A percentile compares a stretch with the other conserved stretches of the same genome.
Conservation (phyloP, 2,113 vertebrate genomes). For the Progne subis region DNA sequence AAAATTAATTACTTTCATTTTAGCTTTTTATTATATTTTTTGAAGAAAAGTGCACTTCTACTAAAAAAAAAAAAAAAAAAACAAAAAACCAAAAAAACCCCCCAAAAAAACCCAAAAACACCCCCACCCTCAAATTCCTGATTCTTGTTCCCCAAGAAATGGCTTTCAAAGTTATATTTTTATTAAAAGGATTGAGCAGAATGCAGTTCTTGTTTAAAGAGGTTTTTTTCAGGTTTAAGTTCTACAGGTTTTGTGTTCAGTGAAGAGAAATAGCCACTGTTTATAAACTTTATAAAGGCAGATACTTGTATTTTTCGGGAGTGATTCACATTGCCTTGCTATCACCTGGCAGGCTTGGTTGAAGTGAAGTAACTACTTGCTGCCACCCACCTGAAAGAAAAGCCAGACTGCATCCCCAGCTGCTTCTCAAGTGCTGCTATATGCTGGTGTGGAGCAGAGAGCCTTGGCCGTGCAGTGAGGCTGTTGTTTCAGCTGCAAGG, state of each 20-base stretch:
- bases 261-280: neutral
- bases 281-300: neutral
- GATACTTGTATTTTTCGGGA: neutral
- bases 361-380: neutral
- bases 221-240: neutral
- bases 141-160: neutral
- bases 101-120: too few species aligned
- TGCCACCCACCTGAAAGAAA: neutral
- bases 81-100: too few species aligned
- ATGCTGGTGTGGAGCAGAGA: neutral
- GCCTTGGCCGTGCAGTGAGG: neutral
- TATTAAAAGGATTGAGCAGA: neutral
- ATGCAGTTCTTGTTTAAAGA: neutral
- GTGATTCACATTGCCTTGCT: neutral
- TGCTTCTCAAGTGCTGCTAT: neutral
- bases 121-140: neutral
- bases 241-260: neutral
- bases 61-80: neutral
- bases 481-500: neutral
- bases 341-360: neutral
- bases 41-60: neutral
- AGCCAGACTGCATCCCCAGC: neutral
- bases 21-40: neutral
- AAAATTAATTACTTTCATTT: neutral
- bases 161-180: neutral